A percentile compares a stretch with the other conserved stretches of the same genome.
These are phyloP conservation scores for Lepisosteus oculatus DNA, from an alignment of 2,113 vertebrate species.

Conservation along the genomic window DNA sequence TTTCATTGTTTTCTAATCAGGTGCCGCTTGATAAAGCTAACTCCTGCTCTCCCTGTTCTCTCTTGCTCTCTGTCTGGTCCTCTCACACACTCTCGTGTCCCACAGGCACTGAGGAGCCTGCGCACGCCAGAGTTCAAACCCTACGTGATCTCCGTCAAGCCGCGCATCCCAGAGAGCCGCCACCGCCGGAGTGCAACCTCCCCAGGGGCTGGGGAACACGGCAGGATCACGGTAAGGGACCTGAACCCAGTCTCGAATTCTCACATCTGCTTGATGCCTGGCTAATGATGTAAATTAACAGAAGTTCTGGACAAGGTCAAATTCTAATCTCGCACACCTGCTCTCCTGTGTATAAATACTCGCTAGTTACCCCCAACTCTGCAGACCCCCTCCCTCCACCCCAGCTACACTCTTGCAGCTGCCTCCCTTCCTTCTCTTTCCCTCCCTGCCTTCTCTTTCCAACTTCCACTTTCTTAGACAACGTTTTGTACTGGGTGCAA, in stretches of 20 bases:
- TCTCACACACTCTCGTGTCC: slow-evolving; percentile 10
- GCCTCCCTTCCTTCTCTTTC: background rate
- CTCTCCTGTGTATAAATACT: background rate
- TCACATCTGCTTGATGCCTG: too few relatives aligned
- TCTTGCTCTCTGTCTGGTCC: background rate
- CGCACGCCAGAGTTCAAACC: slow-evolving; percentile 84
- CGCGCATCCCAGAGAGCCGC: slow-evolving; percentile 62
- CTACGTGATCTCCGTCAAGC: slow-evolving; percentile 82
- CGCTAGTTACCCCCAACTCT: background rate
- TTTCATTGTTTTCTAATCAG: too few relatives aligned
- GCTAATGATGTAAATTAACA: too few relatives aligned
- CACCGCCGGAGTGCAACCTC: slow-evolving; percentile 58
- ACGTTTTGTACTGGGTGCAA: too few relatives aligned
- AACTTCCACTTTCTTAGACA: too few relatives aligned
- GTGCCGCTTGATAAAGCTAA: too few relatives aligned
- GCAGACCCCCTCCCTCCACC: too few relatives aligned
- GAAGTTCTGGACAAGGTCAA: background rate
- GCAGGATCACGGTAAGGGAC: slow-evolving; percentile 52
- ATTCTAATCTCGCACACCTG: background rate
- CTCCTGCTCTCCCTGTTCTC: background rate
- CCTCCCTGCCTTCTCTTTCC: background rate
- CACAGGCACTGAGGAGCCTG: slow-evolving; percentile 79
- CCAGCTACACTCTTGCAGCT: too few relatives aligned
- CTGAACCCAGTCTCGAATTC: background rate
- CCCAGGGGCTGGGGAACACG: slow-evolving; percentile 69